Conservation (phyloP, 2,888 invertebrate species). For the Petrolisthes manimaculis region DNA sequence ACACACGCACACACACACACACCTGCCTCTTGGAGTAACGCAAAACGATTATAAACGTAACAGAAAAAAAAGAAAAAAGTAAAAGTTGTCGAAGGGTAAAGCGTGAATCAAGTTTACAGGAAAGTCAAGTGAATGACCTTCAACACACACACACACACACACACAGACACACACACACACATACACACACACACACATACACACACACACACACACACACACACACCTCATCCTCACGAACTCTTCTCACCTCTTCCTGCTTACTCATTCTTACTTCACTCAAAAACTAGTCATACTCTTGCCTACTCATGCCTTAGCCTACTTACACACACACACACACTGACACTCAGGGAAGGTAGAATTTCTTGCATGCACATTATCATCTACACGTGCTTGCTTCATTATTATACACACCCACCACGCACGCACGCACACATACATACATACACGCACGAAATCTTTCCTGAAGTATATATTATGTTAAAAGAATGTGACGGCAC, state of each 20-base stretch:
- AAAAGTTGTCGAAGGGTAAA: too few relatives aligned
- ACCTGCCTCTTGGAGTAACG: neutral
- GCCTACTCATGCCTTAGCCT: neutral
- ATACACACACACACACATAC: too few relatives aligned
- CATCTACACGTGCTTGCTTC: too few relatives aligned
- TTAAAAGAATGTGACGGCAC: too few relatives aligned
- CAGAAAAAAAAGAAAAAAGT: too few relatives aligned
- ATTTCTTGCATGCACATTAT: neutral
- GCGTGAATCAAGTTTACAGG: too few relatives aligned
- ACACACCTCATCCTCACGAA: neutral
- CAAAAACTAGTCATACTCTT: neutral
- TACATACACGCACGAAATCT: too few relatives aligned
- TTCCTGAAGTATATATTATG: too few relatives aligned
- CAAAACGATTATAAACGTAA: neutral
- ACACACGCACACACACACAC: neutral
- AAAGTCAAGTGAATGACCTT: neutral
- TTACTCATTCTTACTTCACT: neutral
- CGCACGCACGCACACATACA: too few relatives aligned
- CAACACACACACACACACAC: neutral
- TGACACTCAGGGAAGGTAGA: neutral
- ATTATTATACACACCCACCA: too few relatives aligned
- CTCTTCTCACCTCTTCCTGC: neutral
- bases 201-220: too few relatives aligned
- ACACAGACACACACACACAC: too few relatives aligned
- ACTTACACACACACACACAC: neutral